phyloP scores from a whole-genome alignment of 2,113 vertebrate species.

The Alethe diademata region DNA sequence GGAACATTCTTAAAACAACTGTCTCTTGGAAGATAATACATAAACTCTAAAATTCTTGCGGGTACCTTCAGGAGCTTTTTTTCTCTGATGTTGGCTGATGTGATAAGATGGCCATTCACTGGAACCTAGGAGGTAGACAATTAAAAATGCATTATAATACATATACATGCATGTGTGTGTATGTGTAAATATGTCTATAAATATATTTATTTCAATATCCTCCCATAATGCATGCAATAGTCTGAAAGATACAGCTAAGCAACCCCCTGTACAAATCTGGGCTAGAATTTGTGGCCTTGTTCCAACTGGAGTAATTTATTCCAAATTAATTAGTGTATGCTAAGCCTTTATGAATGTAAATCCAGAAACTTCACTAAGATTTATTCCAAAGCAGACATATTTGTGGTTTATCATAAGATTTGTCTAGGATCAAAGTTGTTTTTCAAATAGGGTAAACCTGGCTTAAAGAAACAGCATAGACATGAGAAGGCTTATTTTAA shows the following conservation, averaged over 20 bases:
- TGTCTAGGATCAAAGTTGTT: constrained; percentile 36
- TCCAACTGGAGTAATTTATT: constrained; percentile 31
- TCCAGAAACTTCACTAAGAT: constrained; percentile 8
- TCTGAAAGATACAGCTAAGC: background rate
- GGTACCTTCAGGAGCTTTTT: constrained; percentile 58
- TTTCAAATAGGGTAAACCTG: constrained; percentile 17
- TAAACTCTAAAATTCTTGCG: background rate
- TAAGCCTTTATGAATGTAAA: constrained; percentile 35
- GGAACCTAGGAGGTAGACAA: background rate
- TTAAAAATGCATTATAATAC: background rate
- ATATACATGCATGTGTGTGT: background rate
- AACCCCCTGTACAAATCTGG: background rate
- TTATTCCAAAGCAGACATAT: constrained; percentile 42
- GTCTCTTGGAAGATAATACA: background rate
- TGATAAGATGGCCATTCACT: constrained; percentile 23
- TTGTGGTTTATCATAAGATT: constrained; percentile 45
- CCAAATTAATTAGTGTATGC: constrained; percentile 28
- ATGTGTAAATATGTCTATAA: background rate
- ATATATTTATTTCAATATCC: background rate
- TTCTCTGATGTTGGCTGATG: constrained; percentile 11
- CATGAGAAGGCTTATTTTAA: constrained; percentile 22
- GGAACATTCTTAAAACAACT: background rate
- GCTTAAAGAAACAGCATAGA: background rate
- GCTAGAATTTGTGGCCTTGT: background rate
- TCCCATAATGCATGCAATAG: background rate